Evolutionary conservation across 2,113 vertebrate species (phyloP).

Genomic region (Chamaea fasciata): DNA sequence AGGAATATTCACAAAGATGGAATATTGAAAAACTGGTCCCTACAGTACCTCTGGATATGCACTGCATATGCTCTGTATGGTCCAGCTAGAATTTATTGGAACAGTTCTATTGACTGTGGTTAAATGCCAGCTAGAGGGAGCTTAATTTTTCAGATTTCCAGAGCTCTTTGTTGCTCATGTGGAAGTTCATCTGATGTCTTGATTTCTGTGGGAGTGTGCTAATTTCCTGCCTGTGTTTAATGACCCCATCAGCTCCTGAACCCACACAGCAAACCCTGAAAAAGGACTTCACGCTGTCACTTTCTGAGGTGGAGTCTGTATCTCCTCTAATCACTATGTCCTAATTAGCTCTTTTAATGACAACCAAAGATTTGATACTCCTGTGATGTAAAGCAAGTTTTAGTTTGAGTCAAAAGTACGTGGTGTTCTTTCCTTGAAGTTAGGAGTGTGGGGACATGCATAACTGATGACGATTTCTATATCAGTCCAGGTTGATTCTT

Average conservation of each 20-base stretch:
- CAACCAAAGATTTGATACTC: neutral
- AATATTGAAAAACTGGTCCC: neutral
- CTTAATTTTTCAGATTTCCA: neutral
- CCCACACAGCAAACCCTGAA: neutral
- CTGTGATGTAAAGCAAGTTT: neutral
- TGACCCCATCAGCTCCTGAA: neutral
- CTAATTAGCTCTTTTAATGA: conserved; percentile 3
- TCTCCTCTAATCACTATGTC: neutral
- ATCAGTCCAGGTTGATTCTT: neutral
- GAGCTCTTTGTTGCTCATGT: neutral
- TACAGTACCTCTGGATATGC: neutral
- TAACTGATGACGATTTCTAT: conserved; percentile 8
- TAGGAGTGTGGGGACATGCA: neutral
- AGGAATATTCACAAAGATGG: neutral
- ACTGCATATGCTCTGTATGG: accelerated
- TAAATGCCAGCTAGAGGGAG: neutral
- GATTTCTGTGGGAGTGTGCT: neutral
- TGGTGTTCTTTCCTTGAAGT: neutral
- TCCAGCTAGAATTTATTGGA: neutral
- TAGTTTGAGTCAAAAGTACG: neutral
- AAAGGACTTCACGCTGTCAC: neutral
- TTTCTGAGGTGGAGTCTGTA: neutral
- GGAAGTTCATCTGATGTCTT: neutral
- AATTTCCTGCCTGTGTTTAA: neutral
- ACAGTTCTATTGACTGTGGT: neutral